Evolutionary conservation across 2,113 vertebrate genomes (phyloP), one percentile per base, ranked within the genome.

Genomic region (Sarotherodon lohbergeri): DNA sequence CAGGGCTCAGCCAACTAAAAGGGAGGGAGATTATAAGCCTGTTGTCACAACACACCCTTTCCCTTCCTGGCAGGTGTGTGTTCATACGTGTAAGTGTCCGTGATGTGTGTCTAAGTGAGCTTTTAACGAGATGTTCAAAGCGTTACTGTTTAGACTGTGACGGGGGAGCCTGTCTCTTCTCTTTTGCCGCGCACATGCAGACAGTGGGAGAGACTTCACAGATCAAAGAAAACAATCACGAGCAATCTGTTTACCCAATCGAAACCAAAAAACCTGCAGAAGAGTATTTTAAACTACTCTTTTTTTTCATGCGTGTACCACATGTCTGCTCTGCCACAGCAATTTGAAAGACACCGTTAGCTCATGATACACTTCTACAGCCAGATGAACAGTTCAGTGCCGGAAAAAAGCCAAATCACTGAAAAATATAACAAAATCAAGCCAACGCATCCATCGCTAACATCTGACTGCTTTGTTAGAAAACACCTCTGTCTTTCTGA

Each of bases 11-110:
- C 82, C 89, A 93, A 93, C 80, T 86, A 27, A 34, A n/a, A 24
- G 46, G 7, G 56, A 89, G 59, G 78, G 22, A 66, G 83, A 91
- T 92, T 90, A 93, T 84, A 59, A 87, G 81, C 52, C 19, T 91
- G 88, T 86, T 89, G 90, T 91, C 86, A 90, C 82, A 92, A 91
- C 84, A 95, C 87, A 94, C 90, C 90, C 88, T 94, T 90, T 94
- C 89, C 34, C 80, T 88, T 90, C 87, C 88, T 86, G 85, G 81
- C 87, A 91, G 86, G 83, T 89, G 86, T 86, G 83, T 90, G 83
- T 83, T 34, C 32, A 9, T 85, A 80, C 57, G 68, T 89, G 66
- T 71, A 55, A 27, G 88, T 89, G 85, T 91, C 46, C 82, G 59
- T 82, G 83, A 88, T 93, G 81, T 82, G 85, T 78, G 84, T 88